Conservation (phyloP, 2,113 vertebrate species). For the Ascaphus truei region DNA sequence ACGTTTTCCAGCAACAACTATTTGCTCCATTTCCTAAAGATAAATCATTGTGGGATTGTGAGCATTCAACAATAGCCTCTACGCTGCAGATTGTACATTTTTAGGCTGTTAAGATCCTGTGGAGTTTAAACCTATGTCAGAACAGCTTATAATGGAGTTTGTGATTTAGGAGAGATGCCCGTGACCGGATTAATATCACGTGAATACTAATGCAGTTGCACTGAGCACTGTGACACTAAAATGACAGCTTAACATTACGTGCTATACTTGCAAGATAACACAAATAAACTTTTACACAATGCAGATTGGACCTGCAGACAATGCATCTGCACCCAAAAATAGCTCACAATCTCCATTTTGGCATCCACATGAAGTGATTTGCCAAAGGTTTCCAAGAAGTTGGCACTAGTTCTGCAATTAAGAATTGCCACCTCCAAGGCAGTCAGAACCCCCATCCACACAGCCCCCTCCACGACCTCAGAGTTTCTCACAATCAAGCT, state of each 20-base stretch:
- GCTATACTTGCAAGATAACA: neutral
- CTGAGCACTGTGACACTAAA: neutral
- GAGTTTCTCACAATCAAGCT: too few relatives aligned
- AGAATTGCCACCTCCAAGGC: slow-evolving; percentile 5
- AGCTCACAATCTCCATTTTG: slow-evolving; percentile 8
- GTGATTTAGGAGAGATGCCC: slow-evolving; percentile 13
- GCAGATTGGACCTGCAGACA: neutral
- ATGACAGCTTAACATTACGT: neutral
- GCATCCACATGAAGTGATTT: slow-evolving; percentile 1
- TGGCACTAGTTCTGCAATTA: slow-evolving; percentile 4
- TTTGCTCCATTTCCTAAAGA: too few relatives aligned
- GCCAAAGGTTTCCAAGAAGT: slow-evolving; percentile 6
- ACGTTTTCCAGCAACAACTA: too few relatives aligned
- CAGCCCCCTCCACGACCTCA: neutral
- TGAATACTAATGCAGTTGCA: neutral
- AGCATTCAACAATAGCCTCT: slow-evolving; percentile 8
- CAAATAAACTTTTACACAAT: neutral
- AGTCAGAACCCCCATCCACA: slow-evolving; percentile 6
- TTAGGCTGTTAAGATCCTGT: slow-evolving; percentile 25
- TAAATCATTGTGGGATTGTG: too few relatives aligned
- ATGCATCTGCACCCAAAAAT: slow-evolving; percentile 19
- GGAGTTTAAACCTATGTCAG: slow-evolving; percentile 33
- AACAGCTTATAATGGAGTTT: slow-evolving; percentile 22
- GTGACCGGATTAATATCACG: slow-evolving; percentile 7
- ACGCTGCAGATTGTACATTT: slow-evolving; percentile 21